Base-by-base conservation (phyloP, 2,113 vertebrate species). In the Microtus montanus region DNA sequence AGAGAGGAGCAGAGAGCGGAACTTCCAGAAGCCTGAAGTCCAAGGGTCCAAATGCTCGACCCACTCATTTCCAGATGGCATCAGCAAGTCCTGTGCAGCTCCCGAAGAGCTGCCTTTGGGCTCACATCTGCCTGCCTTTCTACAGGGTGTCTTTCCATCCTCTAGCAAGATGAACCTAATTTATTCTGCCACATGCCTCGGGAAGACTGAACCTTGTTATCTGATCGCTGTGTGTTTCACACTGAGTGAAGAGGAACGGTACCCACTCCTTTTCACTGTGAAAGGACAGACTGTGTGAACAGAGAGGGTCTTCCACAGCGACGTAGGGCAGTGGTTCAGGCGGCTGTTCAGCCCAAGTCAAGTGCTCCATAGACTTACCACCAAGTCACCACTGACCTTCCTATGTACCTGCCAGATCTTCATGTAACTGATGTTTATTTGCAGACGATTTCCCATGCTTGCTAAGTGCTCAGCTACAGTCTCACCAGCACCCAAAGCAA, bases 131-230 rank as follows among this genome's bases (percentile, higher is more conserved):
- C 35, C 75, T 38, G 8, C 77, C 86, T 95, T 85, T 91, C 87
- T 80, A 35, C 38, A 19, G 13, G 30, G 33, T 15, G 2, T 12
- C 28, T 41, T 84, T 92, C 71, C 90, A 66, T 77, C 87, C 79
- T 91, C 54, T 17, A 61, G n/a, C 6, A 75, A 96, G 94, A 95
- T 38, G 95, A 89, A 95, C 20, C 66, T 89, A 54, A 94, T 95
- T 47, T 74, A 82, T 93, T 94, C 96, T 30, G 89, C 94, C 92
- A 85, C 87, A 61, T 58, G 89, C 75, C 75, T 97, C 87, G n/a
- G 93, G 91, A 88, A 95, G 83, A 87, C 93, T 88, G 92, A 86
- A 75, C 91, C 96, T 84, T 93, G 94, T 38, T 80, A 80, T 58
- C 14, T 66, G 79, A 88, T 73, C 87, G 66, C 89, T 33, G 1